Evolutionary conservation across 2,113 vertebrate genomes (phyloP).

Genomic region (Prunella fulvescens): DNA sequence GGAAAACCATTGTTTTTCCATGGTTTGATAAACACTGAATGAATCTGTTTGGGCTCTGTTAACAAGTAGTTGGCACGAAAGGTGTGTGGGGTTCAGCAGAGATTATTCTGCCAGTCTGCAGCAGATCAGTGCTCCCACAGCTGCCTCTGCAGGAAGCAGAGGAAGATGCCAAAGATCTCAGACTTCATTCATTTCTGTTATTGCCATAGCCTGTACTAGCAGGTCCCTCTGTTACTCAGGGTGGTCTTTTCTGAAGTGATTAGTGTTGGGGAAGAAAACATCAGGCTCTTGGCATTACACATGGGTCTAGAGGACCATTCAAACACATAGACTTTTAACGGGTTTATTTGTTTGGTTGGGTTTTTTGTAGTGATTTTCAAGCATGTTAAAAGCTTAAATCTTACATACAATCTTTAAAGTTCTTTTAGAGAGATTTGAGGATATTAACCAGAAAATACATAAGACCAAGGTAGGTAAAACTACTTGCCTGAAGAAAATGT

Average conservation of each 20-base stretch:
- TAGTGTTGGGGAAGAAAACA: not conserved
- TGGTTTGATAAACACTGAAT: not conserved
- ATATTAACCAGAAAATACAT: not conserved
- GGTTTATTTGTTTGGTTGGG: not conserved
- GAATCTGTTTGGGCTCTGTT: not conserved
- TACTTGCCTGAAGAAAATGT: not conserved
- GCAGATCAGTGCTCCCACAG: not conserved
- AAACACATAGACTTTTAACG: not conserved
- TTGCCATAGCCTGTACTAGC: not conserved
- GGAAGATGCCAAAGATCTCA: not conserved
- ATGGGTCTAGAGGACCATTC: not conserved
- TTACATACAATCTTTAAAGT: not conserved
- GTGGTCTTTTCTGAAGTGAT: not conserved
- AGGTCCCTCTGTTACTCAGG: not conserved
- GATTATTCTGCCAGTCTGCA: not conserved
- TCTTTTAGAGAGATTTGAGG: not conserved
- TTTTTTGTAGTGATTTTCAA: not conserved
- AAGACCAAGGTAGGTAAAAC: not conserved
- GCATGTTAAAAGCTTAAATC: not conserved
- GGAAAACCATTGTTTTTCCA: not conserved
- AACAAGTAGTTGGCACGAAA: not conserved
- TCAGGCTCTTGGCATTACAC: not conserved
- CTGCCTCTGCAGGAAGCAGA: not conserved
- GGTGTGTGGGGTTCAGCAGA: not conserved
- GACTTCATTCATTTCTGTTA: not conserved